Percentiles rank a stretch among this genome's conserved stretches.
Evolutionary conservation across 2,797 vertebrate genomes (phyloP).

Genomic region (Neostethus bicornis): DNA sequence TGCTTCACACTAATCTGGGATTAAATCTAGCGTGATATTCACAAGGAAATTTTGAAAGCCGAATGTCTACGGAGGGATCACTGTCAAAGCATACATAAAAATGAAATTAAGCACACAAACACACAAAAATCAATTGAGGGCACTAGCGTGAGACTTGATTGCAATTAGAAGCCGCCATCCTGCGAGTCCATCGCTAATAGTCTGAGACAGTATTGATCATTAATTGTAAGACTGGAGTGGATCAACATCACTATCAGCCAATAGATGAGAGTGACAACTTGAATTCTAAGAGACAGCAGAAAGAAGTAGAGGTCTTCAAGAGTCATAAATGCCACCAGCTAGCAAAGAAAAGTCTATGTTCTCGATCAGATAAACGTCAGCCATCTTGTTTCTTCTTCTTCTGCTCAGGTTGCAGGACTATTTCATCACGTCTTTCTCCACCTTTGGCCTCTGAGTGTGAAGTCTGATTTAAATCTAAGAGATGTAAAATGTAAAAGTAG

Average conservation of each 20-base stretch:
- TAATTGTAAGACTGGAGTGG: slow-evolving; percentile 38
- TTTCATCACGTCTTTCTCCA: slow-evolving; percentile 66
- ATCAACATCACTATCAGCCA: slow-evolving; percentile 40
- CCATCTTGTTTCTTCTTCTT: neutral
- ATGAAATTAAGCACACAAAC: slow-evolving; percentile 13
- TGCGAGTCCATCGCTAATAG: slow-evolving; percentile 43
- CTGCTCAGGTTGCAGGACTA: slow-evolving; percentile 44
- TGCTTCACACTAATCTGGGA: neutral
- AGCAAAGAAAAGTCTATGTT: slow-evolving; percentile 11
- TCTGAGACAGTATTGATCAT: slow-evolving; percentile 58
- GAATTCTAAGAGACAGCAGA: slow-evolving; percentile 26
- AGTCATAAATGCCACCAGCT: neutral
- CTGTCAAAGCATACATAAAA: slow-evolving; percentile 14
- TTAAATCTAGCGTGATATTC: neutral
- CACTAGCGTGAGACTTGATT: slow-evolving; percentile 38
- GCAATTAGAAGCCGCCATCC: slow-evolving; percentile 53
- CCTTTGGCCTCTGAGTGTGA: slow-evolving; percentile 61
- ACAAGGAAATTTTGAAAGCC: slow-evolving; percentile 4
- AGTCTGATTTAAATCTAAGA: slow-evolving; percentile 39
- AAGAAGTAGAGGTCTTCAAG: neutral
- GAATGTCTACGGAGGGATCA: neutral
- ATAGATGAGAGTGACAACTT: slow-evolving; percentile 33
- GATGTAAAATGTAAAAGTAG: slow-evolving; percentile 54
- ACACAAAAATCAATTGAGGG: slow-evolving; percentile 51
- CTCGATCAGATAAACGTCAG: slow-evolving; percentile 8